These are phyloP conservation scores for Acleris sparsana DNA, from an alignment of 2,888 invertebrate genomes.

Conservation along the genomic window DNA sequence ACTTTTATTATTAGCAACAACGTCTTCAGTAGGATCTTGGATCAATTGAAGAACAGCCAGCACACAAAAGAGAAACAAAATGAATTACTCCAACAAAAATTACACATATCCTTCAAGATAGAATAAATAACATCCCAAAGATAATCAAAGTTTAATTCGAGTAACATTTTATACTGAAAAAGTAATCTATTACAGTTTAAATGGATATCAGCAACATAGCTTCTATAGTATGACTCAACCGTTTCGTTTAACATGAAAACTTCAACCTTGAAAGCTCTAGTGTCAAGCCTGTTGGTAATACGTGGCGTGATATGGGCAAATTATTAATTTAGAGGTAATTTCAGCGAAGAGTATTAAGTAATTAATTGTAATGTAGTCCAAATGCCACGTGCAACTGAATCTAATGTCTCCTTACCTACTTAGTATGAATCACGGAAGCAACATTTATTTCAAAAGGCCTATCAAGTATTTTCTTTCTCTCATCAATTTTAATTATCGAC, in stretches of 20 bases:
- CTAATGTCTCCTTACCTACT: conserved; percentile 51
- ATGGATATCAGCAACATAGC: neutral
- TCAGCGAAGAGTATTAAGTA: conserved; percentile 21
- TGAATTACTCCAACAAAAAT: neutral
- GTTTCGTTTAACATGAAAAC: neutral
- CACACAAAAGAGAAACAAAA: neutral
- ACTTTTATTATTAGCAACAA: conserved; percentile 14
- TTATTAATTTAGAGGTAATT: conserved; percentile 25
- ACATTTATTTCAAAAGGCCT: conserved; percentile 33
- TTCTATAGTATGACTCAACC: neutral
- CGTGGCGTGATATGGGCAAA: conserved; percentile 8
- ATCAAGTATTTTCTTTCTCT: neutral
- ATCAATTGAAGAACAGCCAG: neutral
- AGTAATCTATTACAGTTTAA: neutral
- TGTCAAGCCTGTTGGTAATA: conserved; percentile 7
- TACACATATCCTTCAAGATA: neutral
- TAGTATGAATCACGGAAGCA: conserved; percentile 55
- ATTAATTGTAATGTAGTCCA: conserved; percentile 32
- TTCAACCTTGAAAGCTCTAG: conserved; percentile 19
- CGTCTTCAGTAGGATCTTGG: neutral
- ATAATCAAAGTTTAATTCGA: no score
- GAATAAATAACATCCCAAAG: no score
- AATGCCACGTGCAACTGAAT: conserved; percentile 21
- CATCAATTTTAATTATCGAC: neutral
- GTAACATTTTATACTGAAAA: no score